A percentile compares a stretch with the other conserved stretches of the same genome.
Evolutionary conservation across 2,113 vertebrate species (phyloP).

Genomic region (Tamias sibiricus): DNA sequence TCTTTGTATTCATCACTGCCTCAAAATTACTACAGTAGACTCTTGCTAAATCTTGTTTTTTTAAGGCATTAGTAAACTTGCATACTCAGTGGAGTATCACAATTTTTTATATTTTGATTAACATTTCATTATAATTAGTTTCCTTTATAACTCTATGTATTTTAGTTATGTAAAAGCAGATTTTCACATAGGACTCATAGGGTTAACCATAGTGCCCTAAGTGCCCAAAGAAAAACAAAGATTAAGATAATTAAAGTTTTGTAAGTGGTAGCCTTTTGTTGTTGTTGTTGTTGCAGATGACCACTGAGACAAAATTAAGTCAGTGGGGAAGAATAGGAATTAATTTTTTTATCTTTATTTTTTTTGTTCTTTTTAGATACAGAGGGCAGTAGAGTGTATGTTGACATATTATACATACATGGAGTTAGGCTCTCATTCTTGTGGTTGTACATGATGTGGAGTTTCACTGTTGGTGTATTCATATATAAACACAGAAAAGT

Average conservation of each 20-base stretch:
- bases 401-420: too few relatives aligned
- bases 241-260: not conserved
- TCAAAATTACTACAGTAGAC: not conserved
- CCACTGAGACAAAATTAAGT: not conserved
- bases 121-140: not conserved
- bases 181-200: not conserved
- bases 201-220: not conserved
- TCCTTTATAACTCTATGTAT: not conserved
- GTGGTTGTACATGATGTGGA: too few relatives aligned
- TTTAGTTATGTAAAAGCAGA: not conserved
- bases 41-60: not conserved
- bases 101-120: not conserved
- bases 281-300: not conserved
- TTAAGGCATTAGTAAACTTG: not conserved
- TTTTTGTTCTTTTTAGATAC: too few relatives aligned
- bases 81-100: not conserved
- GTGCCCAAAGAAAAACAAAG: not conserved
- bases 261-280: not conserved
- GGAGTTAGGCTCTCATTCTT: too few relatives aligned
- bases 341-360: too few relatives aligned
- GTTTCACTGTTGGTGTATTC: too few relatives aligned
- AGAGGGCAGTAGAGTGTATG: too few relatives aligned
- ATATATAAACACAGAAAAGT: too few relatives aligned
- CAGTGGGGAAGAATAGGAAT: not conserved
- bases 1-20: not conserved